A percentile compares a stretch with the other conserved stretches of the same genome.
Conservation (phyloP, 53 echinoderm and acorn worm genomes). For the Echinarachnius parma region DNA sequence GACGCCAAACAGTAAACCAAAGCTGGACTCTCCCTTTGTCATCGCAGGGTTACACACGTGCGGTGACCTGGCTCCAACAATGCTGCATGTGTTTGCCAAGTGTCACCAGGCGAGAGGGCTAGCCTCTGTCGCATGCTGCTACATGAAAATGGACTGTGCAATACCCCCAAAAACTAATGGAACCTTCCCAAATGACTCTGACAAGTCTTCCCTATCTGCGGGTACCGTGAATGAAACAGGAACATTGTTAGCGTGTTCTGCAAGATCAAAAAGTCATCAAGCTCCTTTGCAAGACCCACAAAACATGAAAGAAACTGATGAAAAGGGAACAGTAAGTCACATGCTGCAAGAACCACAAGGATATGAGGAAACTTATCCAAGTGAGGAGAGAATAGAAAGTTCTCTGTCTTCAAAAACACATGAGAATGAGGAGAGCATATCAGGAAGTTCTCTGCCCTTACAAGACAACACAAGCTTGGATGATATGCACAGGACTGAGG, state of each 20-base stretch:
- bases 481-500: too few relatives aligned
- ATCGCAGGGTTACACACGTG: slow-evolving; percentile 83
- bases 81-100: slow-evolving; percentile 70
- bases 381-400: too few relatives aligned
- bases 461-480: too few relatives aligned
- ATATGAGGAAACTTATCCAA: too few relatives aligned
- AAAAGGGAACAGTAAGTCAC: too few relatives aligned
- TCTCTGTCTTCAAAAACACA: too few relatives aligned
- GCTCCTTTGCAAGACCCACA: too few relatives aligned
- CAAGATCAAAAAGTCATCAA: too few relatives aligned
- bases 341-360: too few relatives aligned
- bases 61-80: slow-evolving; percentile 89
- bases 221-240: not conserved
- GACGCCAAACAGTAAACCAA: too few relatives aligned
- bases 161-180: not conserved
- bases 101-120: slow-evolving; percentile 61
- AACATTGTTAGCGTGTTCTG: too few relatives aligned
- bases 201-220: not conserved
- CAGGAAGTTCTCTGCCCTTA: not conserved
- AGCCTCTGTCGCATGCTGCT: slow-evolving; percentile 79
- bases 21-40: slow-evolving; percentile 35
- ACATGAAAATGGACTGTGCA: slow-evolving; percentile 77
- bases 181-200: not conserved
- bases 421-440: not conserved
- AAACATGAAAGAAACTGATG: too few relatives aligned